Evolutionary conservation across 1,140 invertebrate genomes (phyloP).

Genomic region (Eurosta solidaginis): DNA sequence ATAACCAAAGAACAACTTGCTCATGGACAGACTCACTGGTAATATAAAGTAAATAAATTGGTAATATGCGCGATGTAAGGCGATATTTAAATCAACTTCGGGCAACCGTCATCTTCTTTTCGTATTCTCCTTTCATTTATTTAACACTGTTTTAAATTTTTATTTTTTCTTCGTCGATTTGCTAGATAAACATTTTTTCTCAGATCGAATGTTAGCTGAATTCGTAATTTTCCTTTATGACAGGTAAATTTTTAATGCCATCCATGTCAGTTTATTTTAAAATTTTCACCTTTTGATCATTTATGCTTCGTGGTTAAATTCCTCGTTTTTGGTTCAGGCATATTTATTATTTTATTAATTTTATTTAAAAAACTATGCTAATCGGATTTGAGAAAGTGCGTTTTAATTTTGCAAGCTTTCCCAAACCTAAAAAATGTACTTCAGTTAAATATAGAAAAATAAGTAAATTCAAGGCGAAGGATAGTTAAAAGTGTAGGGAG

Average conservation of each 20-base stretch:
- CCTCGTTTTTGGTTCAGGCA: neutral
- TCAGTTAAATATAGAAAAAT: no score
- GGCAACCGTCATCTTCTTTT: neutral
- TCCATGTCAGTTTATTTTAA: neutral
- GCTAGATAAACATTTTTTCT: no score
- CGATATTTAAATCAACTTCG: neutral
- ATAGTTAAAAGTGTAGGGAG: no score
- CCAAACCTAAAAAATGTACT: no score
- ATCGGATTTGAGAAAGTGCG: no score
- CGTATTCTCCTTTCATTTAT: neutral
- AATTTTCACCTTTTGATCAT: slow-evolving; percentile 14
- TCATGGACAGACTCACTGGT: neutral
- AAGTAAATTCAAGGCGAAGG: no score
- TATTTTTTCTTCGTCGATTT: no score
- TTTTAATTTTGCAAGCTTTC: no score
- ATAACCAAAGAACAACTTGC: neutral
- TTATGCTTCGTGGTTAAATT: slow-evolving; percentile 19
- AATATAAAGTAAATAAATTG: neutral
- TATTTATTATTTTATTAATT: neutral
- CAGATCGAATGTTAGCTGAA: no score
- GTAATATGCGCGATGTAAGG: neutral
- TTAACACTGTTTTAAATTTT: neutral
- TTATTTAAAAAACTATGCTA: no score
- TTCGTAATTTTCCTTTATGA: no score
- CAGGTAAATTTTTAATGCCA: neutral